Conservation (phyloP, 2,888 invertebrate genomes). For the Lissocephala sabroskyi region DNA sequence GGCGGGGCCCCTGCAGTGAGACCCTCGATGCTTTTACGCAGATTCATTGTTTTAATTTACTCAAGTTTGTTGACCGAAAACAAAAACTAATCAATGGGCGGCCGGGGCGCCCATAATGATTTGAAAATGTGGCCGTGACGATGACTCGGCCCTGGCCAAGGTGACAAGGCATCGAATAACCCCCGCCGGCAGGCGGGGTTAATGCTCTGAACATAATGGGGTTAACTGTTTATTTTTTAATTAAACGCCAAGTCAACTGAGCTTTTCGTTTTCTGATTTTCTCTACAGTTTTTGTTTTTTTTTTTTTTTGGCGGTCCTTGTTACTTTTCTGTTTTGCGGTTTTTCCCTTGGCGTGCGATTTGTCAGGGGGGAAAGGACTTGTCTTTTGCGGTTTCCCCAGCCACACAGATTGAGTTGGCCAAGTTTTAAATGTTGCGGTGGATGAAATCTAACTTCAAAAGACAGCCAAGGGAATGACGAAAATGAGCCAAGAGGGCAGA, state of each 20-base stretch:
- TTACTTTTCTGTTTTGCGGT: no score
- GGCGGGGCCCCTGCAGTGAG: conserved; percentile 9
- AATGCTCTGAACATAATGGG: conserved; percentile 23
- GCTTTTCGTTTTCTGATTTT: conserved; percentile 12
- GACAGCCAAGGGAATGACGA: no score
- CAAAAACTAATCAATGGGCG: conserved; percentile 57
- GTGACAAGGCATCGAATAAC: conserved; percentile 32
- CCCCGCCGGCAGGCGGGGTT: not conserved
- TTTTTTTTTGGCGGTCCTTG: not conserved
- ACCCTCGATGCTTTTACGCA: conserved; percentile 50
- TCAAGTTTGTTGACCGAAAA: conserved; percentile 59
- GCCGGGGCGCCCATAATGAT: not conserved
- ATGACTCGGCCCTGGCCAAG: conserved; percentile 6
- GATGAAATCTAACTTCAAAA: no score
- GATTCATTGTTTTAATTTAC: conserved; percentile 63
- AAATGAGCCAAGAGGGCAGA: no score
- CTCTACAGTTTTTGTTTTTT: conserved; percentile 5
- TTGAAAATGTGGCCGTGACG: not conserved
- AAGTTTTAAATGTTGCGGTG: no score
- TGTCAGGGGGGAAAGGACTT: no score
- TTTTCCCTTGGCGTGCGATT: conserved; percentile 9
- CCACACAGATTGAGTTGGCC: no score
- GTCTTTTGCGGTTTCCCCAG: conserved; percentile 15
- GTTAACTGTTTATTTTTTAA: conserved; percentile 41
- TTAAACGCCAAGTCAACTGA: conserved; percentile 45